A percentile compares a stretch with the other conserved stretches of the same genome.
phyloP scores from a whole-genome alignment of 92 coral and sea anemone species.

The Virgularia gustaviana region DNA sequence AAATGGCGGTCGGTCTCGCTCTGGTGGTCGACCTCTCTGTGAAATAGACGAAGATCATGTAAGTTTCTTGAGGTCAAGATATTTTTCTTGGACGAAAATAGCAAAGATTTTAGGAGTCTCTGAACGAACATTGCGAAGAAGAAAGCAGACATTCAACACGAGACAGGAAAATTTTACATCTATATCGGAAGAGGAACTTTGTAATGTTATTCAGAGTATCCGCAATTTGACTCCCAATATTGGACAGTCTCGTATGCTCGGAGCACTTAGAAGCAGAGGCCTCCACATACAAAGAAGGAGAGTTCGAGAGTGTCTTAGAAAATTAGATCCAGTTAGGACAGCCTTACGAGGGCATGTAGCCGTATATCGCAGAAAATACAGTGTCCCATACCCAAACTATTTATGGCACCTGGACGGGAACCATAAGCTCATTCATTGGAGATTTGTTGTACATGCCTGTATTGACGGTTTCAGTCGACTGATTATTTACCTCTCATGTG shows the following conservation, averaged over 20 bases:
- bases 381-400: conserved; percentile 10
- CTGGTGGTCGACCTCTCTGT: neutral
- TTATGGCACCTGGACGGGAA: conserved; percentile 31
- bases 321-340: conserved; percentile 11
- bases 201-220: neutral
- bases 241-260: conserved; percentile 8
- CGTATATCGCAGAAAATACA: conserved; percentile 11
- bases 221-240: conserved; percentile 6
- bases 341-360: neutral
- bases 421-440: conserved; percentile 18
- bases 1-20: no score
- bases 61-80: neutral
- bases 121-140: conserved; percentile 10
- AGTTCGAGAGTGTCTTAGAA: neutral
- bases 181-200: conserved; percentile 3
- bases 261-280: conserved; percentile 8
- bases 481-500: no score
- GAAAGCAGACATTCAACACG: conserved; percentile 5
- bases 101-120: conserved; percentile 1
- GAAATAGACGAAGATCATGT: neutral
- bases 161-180: neutral
- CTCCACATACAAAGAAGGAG: conserved; percentile 9
- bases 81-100: conserved; percentile 9
- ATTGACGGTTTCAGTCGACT: conserved; percentile 22
- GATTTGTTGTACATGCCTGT: conserved; percentile 25